Evolutionary conservation across 2,113 vertebrate species (phyloP).

Genomic region (Platichthys flesus): DNA sequence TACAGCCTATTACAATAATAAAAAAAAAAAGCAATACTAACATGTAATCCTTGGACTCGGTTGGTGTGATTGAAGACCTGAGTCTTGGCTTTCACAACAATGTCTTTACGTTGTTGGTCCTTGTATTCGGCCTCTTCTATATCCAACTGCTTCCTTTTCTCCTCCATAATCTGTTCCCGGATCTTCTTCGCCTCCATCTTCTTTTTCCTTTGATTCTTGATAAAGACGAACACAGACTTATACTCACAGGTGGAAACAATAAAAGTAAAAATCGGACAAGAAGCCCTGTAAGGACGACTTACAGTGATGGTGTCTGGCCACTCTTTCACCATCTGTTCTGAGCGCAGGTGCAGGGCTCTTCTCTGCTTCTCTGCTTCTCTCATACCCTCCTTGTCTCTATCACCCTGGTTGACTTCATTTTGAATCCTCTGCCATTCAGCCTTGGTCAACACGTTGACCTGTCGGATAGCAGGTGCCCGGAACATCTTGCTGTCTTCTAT

Average conservation of each 20-base stretch:
- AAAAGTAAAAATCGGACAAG: neutral
- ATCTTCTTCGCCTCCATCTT: slow-evolving; percentile 89
- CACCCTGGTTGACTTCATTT: slow-evolving; percentile 72
- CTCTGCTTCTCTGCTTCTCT: slow-evolving; percentile 80
- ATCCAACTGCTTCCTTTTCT: slow-evolving; percentile 86
- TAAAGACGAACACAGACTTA: neutral
- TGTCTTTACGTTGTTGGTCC: slow-evolving; percentile 87
- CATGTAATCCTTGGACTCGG: slow-evolving; percentile 90
- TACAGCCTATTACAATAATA: neutral
- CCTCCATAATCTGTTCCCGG: slow-evolving; percentile 86
- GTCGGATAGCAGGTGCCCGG: slow-evolving; percentile 81
- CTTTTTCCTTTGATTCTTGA: slow-evolving; percentile 85
- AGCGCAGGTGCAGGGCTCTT: slow-evolving; percentile 83
- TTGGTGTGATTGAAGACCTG: slow-evolving; percentile 87
- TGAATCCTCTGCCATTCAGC: slow-evolving; percentile 90
- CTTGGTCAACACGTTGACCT: slow-evolving; percentile 85
- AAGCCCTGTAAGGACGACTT: slow-evolving; percentile 56
- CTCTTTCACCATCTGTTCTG: slow-evolving; percentile 86
- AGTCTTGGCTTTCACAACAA: slow-evolving; percentile 84
- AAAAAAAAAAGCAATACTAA: slow-evolving; percentile 65
- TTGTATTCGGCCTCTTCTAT: slow-evolving; percentile 87
- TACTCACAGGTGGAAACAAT: neutral
- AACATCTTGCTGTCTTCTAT: slow-evolving; percentile 14
- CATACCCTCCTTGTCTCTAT: slow-evolving; percentile 78
- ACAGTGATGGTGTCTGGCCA: slow-evolving; percentile 88